These are phyloP conservation scores for Podarcis lilfordi DNA, from an alignment of 2,797 vertebrate genomes.

Conservation along the genomic window DNA sequence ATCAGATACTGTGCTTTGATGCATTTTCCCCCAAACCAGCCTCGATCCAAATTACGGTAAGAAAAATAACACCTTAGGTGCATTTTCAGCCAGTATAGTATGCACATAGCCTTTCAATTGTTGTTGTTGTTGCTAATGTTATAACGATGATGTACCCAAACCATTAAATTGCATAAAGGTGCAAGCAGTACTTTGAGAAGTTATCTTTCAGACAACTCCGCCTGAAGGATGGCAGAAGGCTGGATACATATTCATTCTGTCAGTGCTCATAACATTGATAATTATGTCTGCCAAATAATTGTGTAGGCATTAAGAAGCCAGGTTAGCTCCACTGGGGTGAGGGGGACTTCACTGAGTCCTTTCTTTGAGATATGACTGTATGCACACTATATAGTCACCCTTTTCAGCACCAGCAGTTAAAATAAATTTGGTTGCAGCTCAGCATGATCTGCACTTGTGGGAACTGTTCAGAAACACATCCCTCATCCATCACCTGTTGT, in stretches of 20 bases:
- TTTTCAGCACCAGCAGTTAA: not conserved
- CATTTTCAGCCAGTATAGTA: too few relatives aligned
- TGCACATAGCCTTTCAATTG: too few relatives aligned
- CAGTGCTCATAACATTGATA: not conserved
- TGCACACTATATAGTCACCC: not conserved
- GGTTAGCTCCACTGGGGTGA: not conserved
- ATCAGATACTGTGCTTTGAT: too few relatives aligned
- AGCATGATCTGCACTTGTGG: not conserved
- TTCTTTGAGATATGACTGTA: not conserved
- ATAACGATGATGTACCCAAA: not conserved
- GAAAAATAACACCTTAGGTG: too few relatives aligned
- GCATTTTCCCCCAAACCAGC: too few relatives aligned
- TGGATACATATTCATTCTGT: not conserved
- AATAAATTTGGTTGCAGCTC: not conserved
- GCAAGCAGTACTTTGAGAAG: not conserved
- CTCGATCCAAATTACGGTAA: too few relatives aligned
- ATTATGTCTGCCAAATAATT: not conserved
- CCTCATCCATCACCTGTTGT: not conserved
- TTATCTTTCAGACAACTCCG: not conserved
- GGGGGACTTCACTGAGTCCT: not conserved
- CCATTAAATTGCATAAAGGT: not conserved
- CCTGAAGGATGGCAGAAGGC: not conserved
- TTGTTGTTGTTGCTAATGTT: too few relatives aligned
- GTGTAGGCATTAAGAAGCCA: not conserved
- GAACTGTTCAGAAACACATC: not conserved